Percentiles rank a stretch among this genome's conserved stretches.
These are phyloP conservation scores for Tuberolachnus salignus DNA, from an alignment of 2,888 invertebrate genomes.

Conservation along the genomic window DNA sequence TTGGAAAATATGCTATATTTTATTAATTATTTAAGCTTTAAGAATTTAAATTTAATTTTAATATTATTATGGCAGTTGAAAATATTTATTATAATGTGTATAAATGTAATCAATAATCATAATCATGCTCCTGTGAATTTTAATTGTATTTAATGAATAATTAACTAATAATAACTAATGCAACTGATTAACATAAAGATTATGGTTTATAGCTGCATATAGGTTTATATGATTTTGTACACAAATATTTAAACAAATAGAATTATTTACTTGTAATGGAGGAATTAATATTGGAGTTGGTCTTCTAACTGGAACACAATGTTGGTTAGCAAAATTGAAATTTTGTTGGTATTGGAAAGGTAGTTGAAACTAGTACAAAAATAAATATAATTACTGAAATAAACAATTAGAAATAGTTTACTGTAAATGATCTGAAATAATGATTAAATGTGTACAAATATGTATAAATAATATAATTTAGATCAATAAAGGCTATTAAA, in stretches of 20 bases:
- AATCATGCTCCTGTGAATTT: too few species aligned
- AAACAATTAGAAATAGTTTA: not conserved
- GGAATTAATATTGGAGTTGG: slow-evolving; percentile 15
- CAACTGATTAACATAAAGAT: not conserved
- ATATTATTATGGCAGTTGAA: too few species aligned
- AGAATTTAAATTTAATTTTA: too few species aligned
- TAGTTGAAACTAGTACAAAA: slow-evolving; percentile 4
- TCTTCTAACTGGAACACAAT: slow-evolving; percentile 28
- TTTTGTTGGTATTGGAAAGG: slow-evolving; percentile 38
- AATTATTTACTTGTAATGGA: slow-evolving; percentile 33
- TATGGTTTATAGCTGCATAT: not conserved
- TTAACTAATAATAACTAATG: too few species aligned
- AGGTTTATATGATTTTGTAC: not conserved
- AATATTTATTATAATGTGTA: too few species aligned
- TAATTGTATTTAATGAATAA: too few species aligned
- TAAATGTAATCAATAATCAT: too few species aligned
- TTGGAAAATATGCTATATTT: too few species aligned
- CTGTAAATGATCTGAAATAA: not conserved
- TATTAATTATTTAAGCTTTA: too few species aligned
- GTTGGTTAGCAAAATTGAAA: slow-evolving; percentile 46
- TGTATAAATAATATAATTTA: too few species aligned
- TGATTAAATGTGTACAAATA: not conserved
- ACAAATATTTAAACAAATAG: not conserved
- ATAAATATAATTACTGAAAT: slow-evolving; percentile 9
- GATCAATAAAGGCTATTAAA: too few species aligned